Evolutionary conservation across 2,888 invertebrate genomes (phyloP).

Genomic region (Aspidiotus destructor): DNA sequence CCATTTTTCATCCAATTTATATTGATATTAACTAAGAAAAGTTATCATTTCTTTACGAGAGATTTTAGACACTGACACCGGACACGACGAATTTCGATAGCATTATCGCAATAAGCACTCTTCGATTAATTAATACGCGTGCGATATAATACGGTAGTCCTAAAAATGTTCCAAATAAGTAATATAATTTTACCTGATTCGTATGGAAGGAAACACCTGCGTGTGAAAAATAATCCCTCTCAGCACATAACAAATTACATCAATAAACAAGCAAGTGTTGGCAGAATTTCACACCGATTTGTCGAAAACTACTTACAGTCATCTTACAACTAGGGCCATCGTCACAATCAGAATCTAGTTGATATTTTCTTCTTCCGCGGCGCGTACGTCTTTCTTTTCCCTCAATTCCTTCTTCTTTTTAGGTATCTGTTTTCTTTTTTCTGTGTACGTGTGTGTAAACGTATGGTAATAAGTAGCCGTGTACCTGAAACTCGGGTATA

Average conservation of each 20-base stretch:
- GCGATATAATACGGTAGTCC: too few relatives aligned
- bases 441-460: conserved; percentile 7
- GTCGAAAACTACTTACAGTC: conserved; percentile 21
- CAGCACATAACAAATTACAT: conserved; percentile 25
- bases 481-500: too few relatives aligned
- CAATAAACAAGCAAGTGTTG: conserved; percentile 30
- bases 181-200: conserved; percentile 26
- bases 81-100: too few relatives aligned
- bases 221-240: conserved; percentile 26
- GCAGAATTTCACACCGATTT: conserved; percentile 30
- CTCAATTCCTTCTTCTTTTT: conserved; percentile 1
- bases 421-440: conserved; percentile 13
- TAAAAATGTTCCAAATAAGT: conserved; percentile 17
- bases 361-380: conserved; percentile 2
- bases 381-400: not conserved
- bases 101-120: too few relatives aligned
- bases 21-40: too few relatives aligned
- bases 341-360: not conserved
- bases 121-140: too few relatives aligned
- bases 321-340: conserved; percentile 10
- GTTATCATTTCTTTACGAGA: too few relatives aligned
- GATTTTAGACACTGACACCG: too few relatives aligned
- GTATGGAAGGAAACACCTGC: conserved; percentile 23
- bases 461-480: too few relatives aligned
- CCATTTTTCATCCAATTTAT: too few relatives aligned